Evolutionary conservation across 2,113 vertebrate species (phyloP).

Genomic region (Eupsittula cactorum): DNA sequence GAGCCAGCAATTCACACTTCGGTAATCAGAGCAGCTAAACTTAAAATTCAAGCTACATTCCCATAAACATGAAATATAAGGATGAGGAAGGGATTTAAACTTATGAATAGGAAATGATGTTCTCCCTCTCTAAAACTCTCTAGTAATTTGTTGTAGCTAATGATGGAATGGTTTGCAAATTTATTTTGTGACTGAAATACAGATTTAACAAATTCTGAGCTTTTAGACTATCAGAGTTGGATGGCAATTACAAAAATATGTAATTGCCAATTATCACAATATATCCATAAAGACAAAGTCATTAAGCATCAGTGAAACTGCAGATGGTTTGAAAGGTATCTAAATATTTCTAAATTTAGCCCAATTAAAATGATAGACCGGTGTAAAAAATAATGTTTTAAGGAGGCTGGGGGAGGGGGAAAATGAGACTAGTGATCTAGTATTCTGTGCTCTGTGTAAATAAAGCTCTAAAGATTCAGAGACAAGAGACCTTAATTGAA

Average conservation of each 20-base stretch:
- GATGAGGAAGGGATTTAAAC: neutral
- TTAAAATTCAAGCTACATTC: neutral
- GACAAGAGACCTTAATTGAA: conserved; percentile 48
- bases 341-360: conserved; percentile 32
- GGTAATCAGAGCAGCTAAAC: neutral
- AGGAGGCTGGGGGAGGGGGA: neutral
- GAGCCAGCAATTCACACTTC: neutral
- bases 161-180: conserved; percentile 14
- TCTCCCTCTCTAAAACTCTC: neutral
- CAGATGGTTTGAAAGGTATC: conserved; percentile 4
- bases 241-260: neutral
- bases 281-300: conserved; percentile 9
- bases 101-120: conserved; percentile 29
- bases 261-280: conserved; percentile 24
- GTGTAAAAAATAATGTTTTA: neutral
- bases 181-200: conserved; percentile 26
- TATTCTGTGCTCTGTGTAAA: conserved; percentile 14
- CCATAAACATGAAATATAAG: neutral
- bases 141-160: neutral
- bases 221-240: neutral
- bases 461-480: conserved; percentile 39
- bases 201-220: conserved; percentile 1
- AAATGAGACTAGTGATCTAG: neutral
- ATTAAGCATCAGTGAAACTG: conserved; percentile 23
- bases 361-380: neutral